Percentiles rank a stretch among this genome's conserved stretches.
These are phyloP conservation scores for Cephus cinctus DNA, from an alignment of 1,140 invertebrate species.

Conservation along the genomic window DNA sequence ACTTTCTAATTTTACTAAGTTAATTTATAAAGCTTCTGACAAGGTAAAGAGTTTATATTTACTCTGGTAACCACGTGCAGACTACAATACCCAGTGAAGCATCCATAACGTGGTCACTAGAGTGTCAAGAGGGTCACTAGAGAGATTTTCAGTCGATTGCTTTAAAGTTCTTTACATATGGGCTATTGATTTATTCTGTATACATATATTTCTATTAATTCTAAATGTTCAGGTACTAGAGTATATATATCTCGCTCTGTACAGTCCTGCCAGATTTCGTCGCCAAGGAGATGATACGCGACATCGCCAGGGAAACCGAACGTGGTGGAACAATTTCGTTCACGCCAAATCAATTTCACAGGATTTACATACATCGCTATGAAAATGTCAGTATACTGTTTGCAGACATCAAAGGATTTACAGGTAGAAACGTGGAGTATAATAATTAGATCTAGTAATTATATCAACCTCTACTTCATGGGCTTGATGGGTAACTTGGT, in stretches of 20 bases:
- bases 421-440: constrained; percentile 60
- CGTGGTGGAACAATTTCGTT: constrained; percentile 65
- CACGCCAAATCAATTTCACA: constrained; percentile 88
- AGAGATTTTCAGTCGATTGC: constrained; percentile 51
- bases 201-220: background rate
- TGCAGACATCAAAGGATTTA: constrained; percentile 98
- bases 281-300: constrained; percentile 88
- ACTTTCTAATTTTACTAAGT: no score
- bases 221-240: no score
- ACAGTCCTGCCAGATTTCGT: constrained; percentile 94
- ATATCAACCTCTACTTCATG: constrained; percentile 15
- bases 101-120: constrained; percentile 47
- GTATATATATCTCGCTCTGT: no score
- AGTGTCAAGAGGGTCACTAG: constrained; percentile 54
- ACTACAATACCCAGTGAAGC: no score
- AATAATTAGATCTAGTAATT: constrained; percentile 6
- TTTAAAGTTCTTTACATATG: background rate
- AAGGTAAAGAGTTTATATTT: background rate
- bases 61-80: no score
- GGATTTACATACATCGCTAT: constrained; percentile 96
- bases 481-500: constrained; percentile 1
- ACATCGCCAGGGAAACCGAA: constrained; percentile 78
- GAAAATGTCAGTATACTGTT: constrained; percentile 97
- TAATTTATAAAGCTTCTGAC: background rate
- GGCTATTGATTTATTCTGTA: no score